phyloP scores from a whole-genome alignment of 1,140 invertebrate genomes.

The Armadillidium nasatum region DNA sequence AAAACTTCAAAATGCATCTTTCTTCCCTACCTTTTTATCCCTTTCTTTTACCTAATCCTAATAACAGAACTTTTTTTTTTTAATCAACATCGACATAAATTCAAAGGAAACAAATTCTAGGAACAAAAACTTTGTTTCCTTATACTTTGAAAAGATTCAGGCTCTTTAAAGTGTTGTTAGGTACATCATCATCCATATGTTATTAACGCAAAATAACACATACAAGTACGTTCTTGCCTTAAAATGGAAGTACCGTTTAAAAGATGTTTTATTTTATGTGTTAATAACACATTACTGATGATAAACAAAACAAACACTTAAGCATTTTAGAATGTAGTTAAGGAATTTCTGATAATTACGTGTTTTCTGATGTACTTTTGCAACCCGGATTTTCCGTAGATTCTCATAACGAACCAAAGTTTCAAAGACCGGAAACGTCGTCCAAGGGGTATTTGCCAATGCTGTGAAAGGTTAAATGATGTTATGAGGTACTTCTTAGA shows the following conservation, averaged over 20 bases:
- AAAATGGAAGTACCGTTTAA: background rate
- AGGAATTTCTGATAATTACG: conserved; percentile 47
- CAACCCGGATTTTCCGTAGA: conserved; percentile 82
- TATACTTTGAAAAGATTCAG: no score
- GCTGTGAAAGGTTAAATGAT: conserved; percentile 53
- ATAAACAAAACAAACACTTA: background rate
- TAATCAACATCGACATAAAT: no score
- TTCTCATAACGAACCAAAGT: conserved; percentile 91
- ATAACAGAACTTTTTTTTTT: no score
- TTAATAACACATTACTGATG: background rate
- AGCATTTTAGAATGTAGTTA: background rate
- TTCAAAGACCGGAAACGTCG: conserved; percentile 90
- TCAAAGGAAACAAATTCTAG: no score
- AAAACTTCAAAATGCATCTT: no score
- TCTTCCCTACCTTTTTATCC: no score
- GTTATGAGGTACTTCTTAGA: background rate
- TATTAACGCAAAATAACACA: no score
- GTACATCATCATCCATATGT: no score
- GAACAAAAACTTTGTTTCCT: no score
- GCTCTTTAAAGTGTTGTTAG: no score
- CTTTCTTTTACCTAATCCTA: no score
- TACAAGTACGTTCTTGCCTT: no score
- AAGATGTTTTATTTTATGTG: background rate
- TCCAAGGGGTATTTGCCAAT: conserved; percentile 91
- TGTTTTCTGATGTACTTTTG: conserved; percentile 76